Evolutionary conservation across 2,797 vertebrate genomes (phyloP).

Genomic region (Microchirus variegatus): DNA sequence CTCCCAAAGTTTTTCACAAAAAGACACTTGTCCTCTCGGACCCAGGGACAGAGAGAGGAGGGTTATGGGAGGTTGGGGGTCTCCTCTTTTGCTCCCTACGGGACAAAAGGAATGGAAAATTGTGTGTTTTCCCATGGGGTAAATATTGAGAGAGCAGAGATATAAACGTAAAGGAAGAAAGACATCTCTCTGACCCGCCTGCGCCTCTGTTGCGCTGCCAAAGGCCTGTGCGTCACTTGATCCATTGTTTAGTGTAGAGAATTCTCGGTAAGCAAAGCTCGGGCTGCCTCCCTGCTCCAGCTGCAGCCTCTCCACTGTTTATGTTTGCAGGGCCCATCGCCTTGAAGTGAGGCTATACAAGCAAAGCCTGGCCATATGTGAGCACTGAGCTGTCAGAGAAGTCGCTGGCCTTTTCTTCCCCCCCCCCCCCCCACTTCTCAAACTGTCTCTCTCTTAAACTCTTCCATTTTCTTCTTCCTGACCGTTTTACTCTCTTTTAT

Average conservation of each 20-base stretch:
- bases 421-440: not conserved
- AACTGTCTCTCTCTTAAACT: constrained; percentile 13
- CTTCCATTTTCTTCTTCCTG: not conserved
- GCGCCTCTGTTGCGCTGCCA: constrained; percentile 78
- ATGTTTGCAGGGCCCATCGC: constrained; percentile 78
- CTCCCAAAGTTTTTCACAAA: constrained; percentile 12
- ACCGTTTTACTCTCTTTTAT: constrained; percentile 1
- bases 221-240: constrained; percentile 77
- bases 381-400: constrained; percentile 53
- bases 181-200: constrained; percentile 57
- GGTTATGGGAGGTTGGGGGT: constrained; percentile 19
- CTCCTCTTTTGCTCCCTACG: constrained; percentile 29
- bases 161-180: constrained; percentile 69
- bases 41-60: constrained; percentile 9
- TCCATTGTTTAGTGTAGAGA: constrained; percentile 82
- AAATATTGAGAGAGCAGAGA: constrained; percentile 81
- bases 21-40: constrained; percentile 42
- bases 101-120: constrained; percentile 72
- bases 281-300: constrained; percentile 71
- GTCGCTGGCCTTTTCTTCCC: constrained; percentile 41
- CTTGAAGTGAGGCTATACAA: constrained; percentile 82
- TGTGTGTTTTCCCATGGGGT: constrained; percentile 67
- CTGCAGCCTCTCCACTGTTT: constrained; percentile 80
- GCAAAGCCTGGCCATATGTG: constrained; percentile 78
- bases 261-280: constrained; percentile 76